Conservation (phyloP, 1,140 invertebrate genomes). For the Conopomorpha cramerella region DNA sequence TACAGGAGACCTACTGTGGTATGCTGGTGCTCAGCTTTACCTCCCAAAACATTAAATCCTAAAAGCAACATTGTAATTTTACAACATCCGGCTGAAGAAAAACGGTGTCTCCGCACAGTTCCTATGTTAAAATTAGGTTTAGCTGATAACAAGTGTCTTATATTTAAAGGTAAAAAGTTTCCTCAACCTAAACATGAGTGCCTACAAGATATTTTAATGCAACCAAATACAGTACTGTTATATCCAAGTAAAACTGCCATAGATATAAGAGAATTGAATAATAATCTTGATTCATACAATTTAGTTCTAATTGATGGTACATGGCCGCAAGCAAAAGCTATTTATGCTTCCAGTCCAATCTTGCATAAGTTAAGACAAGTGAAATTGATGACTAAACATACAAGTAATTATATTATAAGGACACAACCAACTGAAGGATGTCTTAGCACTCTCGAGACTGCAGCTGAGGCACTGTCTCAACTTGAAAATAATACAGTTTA, state of each 20-base stretch:
- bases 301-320: constrained; percentile 90
- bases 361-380: constrained; percentile 72
- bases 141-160: constrained; percentile 73
- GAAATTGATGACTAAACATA: constrained; percentile 72
- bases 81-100: constrained; percentile 93
- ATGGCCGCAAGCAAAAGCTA: constrained; percentile 91
- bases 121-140: constrained; percentile 84
- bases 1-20: constrained; percentile 81
- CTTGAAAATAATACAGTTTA: constrained; percentile 74
- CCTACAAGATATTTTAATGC: constrained; percentile 68
- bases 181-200: constrained; percentile 69
- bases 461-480: constrained; percentile 78
- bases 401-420: constrained; percentile 88
- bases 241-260: constrained; percentile 81
- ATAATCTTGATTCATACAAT: constrained; percentile 66
- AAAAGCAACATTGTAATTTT: constrained; percentile 77
- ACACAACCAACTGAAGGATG: constrained; percentile 92
- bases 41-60: constrained; percentile 68
- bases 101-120: constrained; percentile 84
- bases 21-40: constrained; percentile 87
- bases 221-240: constrained; percentile 75
- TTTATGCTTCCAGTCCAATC: constrained; percentile 74
- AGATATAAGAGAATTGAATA: constrained; percentile 59
- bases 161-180: constrained; percentile 85
- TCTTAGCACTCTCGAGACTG: constrained; percentile 89